Percentiles rank a stretch among this genome's conserved stretches.
These are phyloP conservation scores for Muntiacus reevesi DNA, from an alignment of 2,113 vertebrate genomes.

Conservation along the genomic window DNA sequence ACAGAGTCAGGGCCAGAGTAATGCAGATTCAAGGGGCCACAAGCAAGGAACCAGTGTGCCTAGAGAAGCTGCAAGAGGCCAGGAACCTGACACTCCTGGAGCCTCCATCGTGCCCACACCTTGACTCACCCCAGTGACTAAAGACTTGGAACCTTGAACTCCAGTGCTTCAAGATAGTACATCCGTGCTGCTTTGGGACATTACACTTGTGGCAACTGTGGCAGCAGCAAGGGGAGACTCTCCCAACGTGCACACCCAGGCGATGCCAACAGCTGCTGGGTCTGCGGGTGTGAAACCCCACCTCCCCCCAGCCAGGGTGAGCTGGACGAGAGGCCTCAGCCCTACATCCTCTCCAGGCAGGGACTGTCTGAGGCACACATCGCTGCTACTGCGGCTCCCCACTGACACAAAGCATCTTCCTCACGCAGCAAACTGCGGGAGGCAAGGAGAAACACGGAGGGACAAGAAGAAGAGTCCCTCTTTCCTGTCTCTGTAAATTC, in stretches of 20 bases:
- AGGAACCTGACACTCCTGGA: neutral
- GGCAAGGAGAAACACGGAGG: neutral
- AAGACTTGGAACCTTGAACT: neutral
- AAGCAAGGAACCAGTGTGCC: neutral
- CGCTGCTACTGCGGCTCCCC: neutral
- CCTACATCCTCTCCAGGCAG: neutral
- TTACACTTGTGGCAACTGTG: neutral
- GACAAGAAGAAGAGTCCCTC: neutral
- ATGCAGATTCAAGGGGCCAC: neutral
- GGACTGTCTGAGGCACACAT: neutral
- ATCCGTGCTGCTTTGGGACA: neutral
- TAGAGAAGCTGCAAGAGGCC: neutral
- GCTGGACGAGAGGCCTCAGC: neutral
- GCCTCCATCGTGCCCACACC: neutral
- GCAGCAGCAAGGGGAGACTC: neutral
- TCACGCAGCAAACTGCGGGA: neutral
- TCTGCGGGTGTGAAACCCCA: neutral
- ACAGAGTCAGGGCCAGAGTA: neutral
- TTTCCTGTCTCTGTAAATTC: neutral
- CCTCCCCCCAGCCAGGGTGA: neutral
- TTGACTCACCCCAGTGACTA: neutral
- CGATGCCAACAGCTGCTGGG: too few relatives aligned
- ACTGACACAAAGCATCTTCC: neutral
- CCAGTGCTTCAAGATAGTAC: neutral
- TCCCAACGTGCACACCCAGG: neutral